Base-by-base conservation (phyloP, 1,140 invertebrate species). In the Drosophila bifasciata region DNA sequence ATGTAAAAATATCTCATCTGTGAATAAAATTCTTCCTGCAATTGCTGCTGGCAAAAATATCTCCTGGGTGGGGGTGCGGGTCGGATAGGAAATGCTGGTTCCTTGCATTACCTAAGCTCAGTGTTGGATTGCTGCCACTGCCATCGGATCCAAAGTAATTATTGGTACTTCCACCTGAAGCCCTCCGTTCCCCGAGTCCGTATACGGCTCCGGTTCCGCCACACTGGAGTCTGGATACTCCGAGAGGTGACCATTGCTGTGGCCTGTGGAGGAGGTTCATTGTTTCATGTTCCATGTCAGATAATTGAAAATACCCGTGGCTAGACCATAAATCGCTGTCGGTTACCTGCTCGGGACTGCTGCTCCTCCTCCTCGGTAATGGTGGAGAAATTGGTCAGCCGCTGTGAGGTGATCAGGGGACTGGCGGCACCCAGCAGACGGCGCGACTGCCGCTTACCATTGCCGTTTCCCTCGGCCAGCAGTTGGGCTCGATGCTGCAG, bases 351-450 rank as follows among this genome's bases (percentile, higher is more conserved):
- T 23, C 70, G 57, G n/a, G 55, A 83, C 32, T 72, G 71, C 21
- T 88, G 78, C 36, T 89, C 79, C 60, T 89, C 85, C 51, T 89
- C 85, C 53, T 85, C 85, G 66, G 83, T 88, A n/a, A 88, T 88
- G 70, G 83, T 88, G 21, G 79, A 85, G 32, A 85, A 86, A 25
- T 89, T 89, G 13, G 85, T 89, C 5, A 76, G 61, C 6, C 79
- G 74, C 59, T 90, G 86, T 0, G 79, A 89, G n/a, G 88, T 85
- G 17, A 79, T 84, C 58, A 89, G 44, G 11, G 85, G 84, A 49
- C 85, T 89, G 11, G 71, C 64, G 0, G 71, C 50, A 0, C 39
- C 58, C n/a, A 79, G 40, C 36, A 89, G 43, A 0, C 84, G 84
- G 16, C 77, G 72, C 16, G 79, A 52, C 39, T 84, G 74, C 2